Evolutionary conservation across 2,888 invertebrate species (phyloP).

Genomic region (Rhagium mordax): DNA sequence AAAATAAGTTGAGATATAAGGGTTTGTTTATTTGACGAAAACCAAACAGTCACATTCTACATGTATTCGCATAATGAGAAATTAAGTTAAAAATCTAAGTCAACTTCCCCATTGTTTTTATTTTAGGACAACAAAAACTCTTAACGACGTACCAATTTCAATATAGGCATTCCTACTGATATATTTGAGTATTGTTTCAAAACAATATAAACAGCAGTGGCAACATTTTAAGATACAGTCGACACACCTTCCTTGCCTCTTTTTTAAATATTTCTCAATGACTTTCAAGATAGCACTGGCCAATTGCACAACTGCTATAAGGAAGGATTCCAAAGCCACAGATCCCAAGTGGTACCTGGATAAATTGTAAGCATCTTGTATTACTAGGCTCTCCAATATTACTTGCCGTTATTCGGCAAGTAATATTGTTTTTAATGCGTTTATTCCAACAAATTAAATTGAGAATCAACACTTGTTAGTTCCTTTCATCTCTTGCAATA

Average conservation of each 20-base stretch:
- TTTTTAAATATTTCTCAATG: conserved; percentile 67
- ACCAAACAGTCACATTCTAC: too few relatives aligned
- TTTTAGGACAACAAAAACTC: too few relatives aligned
- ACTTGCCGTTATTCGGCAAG: too few relatives aligned
- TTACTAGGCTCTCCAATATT: conserved; percentile 45
- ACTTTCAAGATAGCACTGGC: conserved; percentile 71
- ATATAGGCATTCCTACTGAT: conserved; percentile 82
- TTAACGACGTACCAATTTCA: conserved; percentile 76
- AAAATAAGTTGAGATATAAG: too few relatives aligned
- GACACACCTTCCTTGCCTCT: conserved; percentile 71
- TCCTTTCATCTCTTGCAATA: too few relatives aligned
- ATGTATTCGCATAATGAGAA: too few relatives aligned
- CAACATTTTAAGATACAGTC: conserved; percentile 73
- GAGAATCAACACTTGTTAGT: too few relatives aligned
- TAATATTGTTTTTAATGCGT: too few relatives aligned
- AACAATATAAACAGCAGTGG: conserved; percentile 78
- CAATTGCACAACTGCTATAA: conserved; percentile 81
- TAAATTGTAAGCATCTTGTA: conserved; percentile 70
- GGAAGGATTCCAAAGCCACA: conserved; percentile 82
- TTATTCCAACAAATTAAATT: too few relatives aligned
- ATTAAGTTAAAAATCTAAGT: too few relatives aligned
- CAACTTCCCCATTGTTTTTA: too few relatives aligned
- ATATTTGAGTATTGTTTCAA: conserved; percentile 79
- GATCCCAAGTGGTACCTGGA: conserved; percentile 83
- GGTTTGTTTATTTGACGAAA: too few relatives aligned